Conservation (phyloP, 2,888 invertebrate genomes). For the Aproaerema taeniolella region DNA sequence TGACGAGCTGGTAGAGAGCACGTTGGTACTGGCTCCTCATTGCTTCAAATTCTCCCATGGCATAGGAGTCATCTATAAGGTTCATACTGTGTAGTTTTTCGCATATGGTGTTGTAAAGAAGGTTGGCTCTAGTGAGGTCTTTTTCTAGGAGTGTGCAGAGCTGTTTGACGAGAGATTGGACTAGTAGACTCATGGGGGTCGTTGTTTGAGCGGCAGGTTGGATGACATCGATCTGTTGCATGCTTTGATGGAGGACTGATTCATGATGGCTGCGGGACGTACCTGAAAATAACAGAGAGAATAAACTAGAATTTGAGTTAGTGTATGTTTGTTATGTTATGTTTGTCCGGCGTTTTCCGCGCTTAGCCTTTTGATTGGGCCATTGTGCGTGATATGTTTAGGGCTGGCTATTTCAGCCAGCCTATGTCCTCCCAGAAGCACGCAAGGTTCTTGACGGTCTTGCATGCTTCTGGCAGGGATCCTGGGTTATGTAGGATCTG, state of each 20-base stretch:
- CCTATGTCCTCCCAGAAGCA: no score
- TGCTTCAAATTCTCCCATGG: conserved; percentile 82
- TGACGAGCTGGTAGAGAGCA: conserved; percentile 80
- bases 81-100: conserved; percentile 82
- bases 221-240: conserved; percentile 56
- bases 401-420: no score
- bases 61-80: conserved; percentile 83
- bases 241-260: conserved; percentile 47
- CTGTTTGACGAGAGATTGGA: conserved; percentile 83
- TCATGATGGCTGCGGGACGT: conserved; percentile 47
- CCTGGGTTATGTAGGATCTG: no score
- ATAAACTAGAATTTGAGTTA: no score
- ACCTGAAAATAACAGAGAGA: conserved; percentile 51
- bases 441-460: no score
- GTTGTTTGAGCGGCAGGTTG: conserved; percentile 47
- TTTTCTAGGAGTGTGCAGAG: conserved; percentile 81
- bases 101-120: conserved; percentile 82
- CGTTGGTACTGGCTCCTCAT: conserved; percentile 82
- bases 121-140: conserved; percentile 74
- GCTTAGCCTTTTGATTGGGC: no score
- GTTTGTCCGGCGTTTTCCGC: no score
- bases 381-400: no score
- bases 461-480: no score
- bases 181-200: conserved; percentile 81
- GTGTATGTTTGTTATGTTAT: background rate